Conservation (phyloP, 2,797 vertebrate species). For the Manis crassicaudata region DNA sequence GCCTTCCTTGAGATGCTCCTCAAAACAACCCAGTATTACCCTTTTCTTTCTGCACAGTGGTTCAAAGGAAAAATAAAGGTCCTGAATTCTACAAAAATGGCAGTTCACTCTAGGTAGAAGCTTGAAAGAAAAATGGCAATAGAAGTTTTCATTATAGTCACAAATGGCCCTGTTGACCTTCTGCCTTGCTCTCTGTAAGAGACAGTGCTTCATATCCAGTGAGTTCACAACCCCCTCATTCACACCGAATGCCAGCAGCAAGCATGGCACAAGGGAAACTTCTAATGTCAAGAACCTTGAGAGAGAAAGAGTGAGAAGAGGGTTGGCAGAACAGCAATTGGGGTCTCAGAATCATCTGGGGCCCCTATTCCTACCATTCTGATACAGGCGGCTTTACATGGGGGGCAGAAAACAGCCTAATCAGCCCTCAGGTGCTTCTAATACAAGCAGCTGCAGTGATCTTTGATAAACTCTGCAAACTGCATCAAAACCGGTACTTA, state of each 20-base stretch:
- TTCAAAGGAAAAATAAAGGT: slow-evolving; percentile 59
- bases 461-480: background rate
- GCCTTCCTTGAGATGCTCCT: slow-evolving; percentile 32
- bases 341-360: background rate
- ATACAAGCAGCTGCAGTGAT: background rate
- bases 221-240: slow-evolving; percentile 43
- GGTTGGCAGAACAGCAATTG: background rate
- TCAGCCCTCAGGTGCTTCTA: background rate
- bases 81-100: background rate
- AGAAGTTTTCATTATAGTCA: background rate
- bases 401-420: background rate
- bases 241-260: slow-evolving; percentile 41
- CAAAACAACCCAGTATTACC: slow-evolving; percentile 45
- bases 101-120: background rate
- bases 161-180: slow-evolving; percentile 1
- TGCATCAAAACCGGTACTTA: background rate
- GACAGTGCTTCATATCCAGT: slow-evolving; percentile 19
- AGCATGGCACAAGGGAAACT: background rate
- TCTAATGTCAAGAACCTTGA: background rate
- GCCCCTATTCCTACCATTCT: background rate
- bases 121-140: slow-evolving; percentile 29
- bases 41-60: slow-evolving; percentile 61
- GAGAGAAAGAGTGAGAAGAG: background rate
- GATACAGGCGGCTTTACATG: background rate
- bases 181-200: background rate